Evolutionary conservation across 2,888 invertebrate genomes (phyloP), one percentile per base, ranked within the genome.

Genomic region (Unio pictorum): DNA sequence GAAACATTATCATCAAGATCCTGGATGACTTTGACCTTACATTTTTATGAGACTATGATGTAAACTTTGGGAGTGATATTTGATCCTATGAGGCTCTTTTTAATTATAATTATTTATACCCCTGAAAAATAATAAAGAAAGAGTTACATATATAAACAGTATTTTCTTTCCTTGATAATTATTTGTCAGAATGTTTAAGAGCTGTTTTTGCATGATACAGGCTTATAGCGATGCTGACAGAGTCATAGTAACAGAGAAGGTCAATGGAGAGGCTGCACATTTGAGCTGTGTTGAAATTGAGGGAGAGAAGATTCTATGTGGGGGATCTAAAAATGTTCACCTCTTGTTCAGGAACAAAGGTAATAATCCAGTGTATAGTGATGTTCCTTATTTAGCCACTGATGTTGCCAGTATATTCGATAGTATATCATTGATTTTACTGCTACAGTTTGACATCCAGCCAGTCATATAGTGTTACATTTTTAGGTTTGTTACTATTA

Each of bases 261-360:
- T 89, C 45, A 91, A 91, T 86, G 91, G 91, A 17, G 91, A 91
- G 76, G 91, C 91, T 56, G 91, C 90, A 23, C 91, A 91, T 76
- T 78, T 91, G 11, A 88, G 89, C 75, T 89, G 87, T 71, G 63
- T 86, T 28, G 73, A 82, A 64, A 79, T 91, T 45, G 86, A 81
- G 66, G 88, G 85, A 26, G 70, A 85, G 60, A 81, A 81, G 70
- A 80, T 88, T 17, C 79, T 90, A 54, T 89, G 89, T 80, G 87
- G 87, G 56, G 91, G 91, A 6, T 91, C 91, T 15, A 91, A 91
- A 79, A 91, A 91, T 85, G 91, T 91, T 20, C 91, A 91, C 79
- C 79, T 91, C 78, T 72, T 90, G 59, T 86, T 90, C 61, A 84
- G 84, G 68, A 86, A 80, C 55, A 81, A 77, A 84, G 85, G 89